Conservation (phyloP, 2,888 invertebrate species). For the Caenorhabditis sulstoni region DNA sequence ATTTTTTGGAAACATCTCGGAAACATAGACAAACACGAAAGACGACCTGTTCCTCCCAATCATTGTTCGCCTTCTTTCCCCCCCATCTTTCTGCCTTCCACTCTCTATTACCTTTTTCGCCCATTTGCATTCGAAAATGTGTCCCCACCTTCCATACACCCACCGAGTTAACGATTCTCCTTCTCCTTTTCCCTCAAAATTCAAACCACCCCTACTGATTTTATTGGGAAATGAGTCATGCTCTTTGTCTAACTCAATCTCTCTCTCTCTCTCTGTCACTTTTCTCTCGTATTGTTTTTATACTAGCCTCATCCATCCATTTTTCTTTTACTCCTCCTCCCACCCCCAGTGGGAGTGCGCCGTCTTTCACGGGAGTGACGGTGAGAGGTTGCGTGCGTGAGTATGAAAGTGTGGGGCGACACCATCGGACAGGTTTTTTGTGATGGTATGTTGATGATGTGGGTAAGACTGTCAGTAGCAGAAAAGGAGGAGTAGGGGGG, state of each 20-base stretch:
- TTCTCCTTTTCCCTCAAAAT: no score
- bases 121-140: slow-evolving; percentile 42
- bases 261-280: no score
- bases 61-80: slow-evolving; percentile 37
- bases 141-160: background rate
- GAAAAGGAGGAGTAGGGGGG: no score
- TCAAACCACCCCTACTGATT: background rate
- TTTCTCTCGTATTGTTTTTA: no score
- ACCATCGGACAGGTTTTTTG: slow-evolving; percentile 48
- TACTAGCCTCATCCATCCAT: background rate
- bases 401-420: slow-evolving; percentile 44
- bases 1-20: slow-evolving; percentile 34
- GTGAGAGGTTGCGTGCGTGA: slow-evolving; percentile 16
- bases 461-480: slow-evolving; percentile 42
- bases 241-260: no score
- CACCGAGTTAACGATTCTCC: background rate
- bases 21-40: slow-evolving; percentile 34
- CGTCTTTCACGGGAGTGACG: slow-evolving; percentile 26
- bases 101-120: slow-evolving; percentile 53
- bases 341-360: no score
- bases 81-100: background rate
- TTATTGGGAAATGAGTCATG: background rate
- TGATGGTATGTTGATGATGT: slow-evolving; percentile 38
- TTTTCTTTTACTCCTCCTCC: no score
- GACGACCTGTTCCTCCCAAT: slow-evolving; percentile 41